Base-by-base conservation (phyloP, 2,888 invertebrate species). In the Eremobia ochroleuca region DNA sequence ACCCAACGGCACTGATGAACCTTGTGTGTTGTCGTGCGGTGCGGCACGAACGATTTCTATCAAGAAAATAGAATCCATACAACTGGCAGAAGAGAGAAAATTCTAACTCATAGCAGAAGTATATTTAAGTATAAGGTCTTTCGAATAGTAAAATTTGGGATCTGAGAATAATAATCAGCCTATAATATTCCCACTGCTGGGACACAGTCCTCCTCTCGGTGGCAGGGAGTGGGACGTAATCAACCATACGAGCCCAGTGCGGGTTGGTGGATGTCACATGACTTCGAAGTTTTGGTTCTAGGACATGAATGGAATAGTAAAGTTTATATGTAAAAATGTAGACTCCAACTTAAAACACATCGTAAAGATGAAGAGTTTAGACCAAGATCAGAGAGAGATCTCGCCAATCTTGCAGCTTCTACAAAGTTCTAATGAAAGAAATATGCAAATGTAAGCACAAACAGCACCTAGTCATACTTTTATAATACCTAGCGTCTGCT, bases 401-500 rank as follows among this genome's bases (percentile, higher is more conserved):
- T 40, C 28, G 9, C 3, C 25, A 55, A 64, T 65, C 4, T 64
- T 52, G 28, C 49, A 70, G 49, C 49, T 73, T 81, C 73, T 49
- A 59, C 75, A 64, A 77, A 65, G 46, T 73, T 71, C 55, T 46
- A 68, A 70, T 77, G 67, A 85, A 80, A 83, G 28, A 76, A 73
- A 80, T 79, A 79, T 85, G 73, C 76, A 75, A 85, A 76, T 82
- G 28, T 61, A 65, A 75, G 52, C 76, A 73, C 75, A 52, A 81
- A 40, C 73, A 75, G 73, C 85, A 77, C 68, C 77, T 65, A 85
- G 76, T 80, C 80, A 86, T 81, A 85, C 77, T 82, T 82, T 84
- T 86, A 85, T 85, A 72, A 85, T 85, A 82, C 70, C 82, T 78
- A 78, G 73, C 66, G 75, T 77, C 85, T 85, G 79, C 59, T 68